A percentile compares a stretch with the other conserved stretches of the same genome.
Conservation (phyloP, 1,140 invertebrate genomes). For the Eubasilissa regina region DNA sequence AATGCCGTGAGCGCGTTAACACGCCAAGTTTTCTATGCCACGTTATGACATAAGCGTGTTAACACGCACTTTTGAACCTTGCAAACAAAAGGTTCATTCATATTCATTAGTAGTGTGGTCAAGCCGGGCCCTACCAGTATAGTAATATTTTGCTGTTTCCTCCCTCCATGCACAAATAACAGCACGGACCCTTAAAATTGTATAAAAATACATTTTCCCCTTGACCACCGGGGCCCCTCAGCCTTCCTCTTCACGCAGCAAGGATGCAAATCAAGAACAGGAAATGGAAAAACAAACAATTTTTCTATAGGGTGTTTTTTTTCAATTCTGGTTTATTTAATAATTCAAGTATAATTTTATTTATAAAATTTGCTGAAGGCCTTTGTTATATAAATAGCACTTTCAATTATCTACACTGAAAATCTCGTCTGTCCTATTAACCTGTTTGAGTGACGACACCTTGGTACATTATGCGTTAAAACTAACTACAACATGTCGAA, state of each 20-base stretch:
- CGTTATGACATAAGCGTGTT: too few species aligned
- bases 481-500: neutral
- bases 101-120: too few species aligned
- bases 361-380: constrained; percentile 56
- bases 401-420: constrained; percentile 45
- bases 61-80: too few species aligned
- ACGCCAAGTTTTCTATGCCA: too few species aligned
- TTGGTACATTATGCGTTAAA: neutral
- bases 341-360: constrained; percentile 56
- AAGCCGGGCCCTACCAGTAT: too few species aligned
- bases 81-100: too few species aligned
- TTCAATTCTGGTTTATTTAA: constrained; percentile 56
- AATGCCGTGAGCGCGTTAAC: too few species aligned
- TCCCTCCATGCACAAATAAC: too few species aligned
- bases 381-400: constrained; percentile 55
- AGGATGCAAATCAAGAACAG: too few species aligned
- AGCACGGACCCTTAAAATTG: neutral
- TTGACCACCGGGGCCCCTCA: neutral
- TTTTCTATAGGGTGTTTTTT: constrained; percentile 45
- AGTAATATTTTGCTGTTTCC: too few species aligned
- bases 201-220: neutral
- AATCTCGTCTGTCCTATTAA: constrained; percentile 9
- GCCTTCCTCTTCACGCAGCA: too few species aligned
- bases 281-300: constrained; percentile 17
- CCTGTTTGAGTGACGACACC: constrained; percentile 11